Evolutionary conservation across 2,113 vertebrate genomes (phyloP).

Genomic region (Panurus biarmicus): DNA sequence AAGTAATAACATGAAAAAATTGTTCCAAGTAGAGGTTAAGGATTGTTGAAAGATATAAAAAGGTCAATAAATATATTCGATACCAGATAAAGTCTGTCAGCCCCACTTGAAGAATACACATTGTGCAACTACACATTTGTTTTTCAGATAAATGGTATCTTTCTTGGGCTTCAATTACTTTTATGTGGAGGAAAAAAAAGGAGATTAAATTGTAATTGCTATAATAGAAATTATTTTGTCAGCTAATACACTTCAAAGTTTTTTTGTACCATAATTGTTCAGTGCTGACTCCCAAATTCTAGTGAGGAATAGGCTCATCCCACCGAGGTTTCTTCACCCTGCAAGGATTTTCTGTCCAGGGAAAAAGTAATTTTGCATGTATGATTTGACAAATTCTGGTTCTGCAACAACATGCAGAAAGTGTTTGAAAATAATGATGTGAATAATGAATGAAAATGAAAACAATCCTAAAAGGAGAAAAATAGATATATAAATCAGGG

Average conservation of each 20-base stretch:
- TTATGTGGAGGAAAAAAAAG: neutral
- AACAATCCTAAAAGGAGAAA: neutral
- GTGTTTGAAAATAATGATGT: neutral
- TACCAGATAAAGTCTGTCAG: neutral
- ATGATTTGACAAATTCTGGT: neutral
- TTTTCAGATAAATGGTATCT: neutral
- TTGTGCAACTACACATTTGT: neutral
- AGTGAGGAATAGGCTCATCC: neutral
- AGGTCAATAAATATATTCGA: neutral
- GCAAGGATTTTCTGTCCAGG: neutral
- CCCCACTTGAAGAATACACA: neutral
- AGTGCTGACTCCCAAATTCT: neutral
- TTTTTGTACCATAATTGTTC: neutral
- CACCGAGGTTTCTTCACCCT: neutral
- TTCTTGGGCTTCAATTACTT: neutral
- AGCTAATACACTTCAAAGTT: neutral
- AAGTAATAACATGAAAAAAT: neutral
- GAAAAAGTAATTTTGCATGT: neutral
- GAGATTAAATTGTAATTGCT: neutral
- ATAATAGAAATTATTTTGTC: neutral
- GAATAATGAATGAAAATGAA: neutral
- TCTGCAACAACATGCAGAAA: neutral
- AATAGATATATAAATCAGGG: neutral
- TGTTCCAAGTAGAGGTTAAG: neutral
- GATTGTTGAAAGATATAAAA: neutral